These are phyloP conservation scores for Mellilla xanthometata DNA, from an alignment of 2,888 invertebrate genomes.

Conservation along the genomic window DNA sequence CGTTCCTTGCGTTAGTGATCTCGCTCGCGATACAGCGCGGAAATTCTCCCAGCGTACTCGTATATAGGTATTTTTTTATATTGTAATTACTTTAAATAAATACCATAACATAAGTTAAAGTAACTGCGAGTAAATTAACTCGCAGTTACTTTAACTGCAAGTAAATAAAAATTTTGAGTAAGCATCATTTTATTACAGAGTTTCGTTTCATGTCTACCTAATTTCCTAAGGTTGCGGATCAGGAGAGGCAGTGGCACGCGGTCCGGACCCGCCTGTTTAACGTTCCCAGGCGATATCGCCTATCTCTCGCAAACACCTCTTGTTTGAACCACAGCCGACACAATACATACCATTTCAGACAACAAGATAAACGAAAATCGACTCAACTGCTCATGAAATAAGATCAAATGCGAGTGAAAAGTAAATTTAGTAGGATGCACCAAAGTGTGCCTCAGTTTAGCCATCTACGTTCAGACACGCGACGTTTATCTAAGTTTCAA, in stretches of 20 bases:
- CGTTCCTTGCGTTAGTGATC: too few species aligned
- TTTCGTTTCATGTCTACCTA: too few species aligned
- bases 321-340: constrained; percentile 75
- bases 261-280: constrained; percentile 70
- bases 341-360: constrained; percentile 34
- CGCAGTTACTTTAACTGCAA: too few species aligned
- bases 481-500: constrained; percentile 72
- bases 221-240: not conserved
- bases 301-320: constrained; percentile 79
- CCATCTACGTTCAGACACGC: constrained; percentile 62
- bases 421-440: constrained; percentile 23
- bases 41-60: too few species aligned
- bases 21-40: too few species aligned
- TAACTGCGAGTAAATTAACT: too few species aligned
- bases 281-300: constrained; percentile 78
- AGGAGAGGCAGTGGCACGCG: constrained; percentile 62
- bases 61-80: too few species aligned
- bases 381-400: constrained; percentile 29
- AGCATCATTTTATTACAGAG: too few species aligned
- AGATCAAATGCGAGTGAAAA: constrained; percentile 1
- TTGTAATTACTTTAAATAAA: too few species aligned
- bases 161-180: too few species aligned
- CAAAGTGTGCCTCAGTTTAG: constrained; percentile 33
- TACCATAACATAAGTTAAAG: too few species aligned
- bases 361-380: constrained; percentile 16